Evolutionary conservation across 2,113 vertebrate species (phyloP), one percentile per base, ranked within the genome.

Genomic region (Dissostichus mawsoni): DNA sequence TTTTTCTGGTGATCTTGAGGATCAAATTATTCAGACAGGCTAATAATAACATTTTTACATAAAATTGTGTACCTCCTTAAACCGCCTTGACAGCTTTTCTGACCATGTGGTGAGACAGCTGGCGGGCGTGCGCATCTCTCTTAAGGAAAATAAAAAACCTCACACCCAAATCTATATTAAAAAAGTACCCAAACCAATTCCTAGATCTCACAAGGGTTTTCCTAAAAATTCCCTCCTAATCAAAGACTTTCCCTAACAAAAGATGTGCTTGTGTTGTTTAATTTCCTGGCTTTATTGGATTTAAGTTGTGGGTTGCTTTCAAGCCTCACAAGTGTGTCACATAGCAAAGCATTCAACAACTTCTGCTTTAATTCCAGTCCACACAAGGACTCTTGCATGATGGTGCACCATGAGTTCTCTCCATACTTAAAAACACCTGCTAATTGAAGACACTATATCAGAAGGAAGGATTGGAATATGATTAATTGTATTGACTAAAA

Each of bases 61-160:
- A 62, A 57, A 81, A 76, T 69, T 23, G 36, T 59, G 44, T 67
- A 57, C 68, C 59, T 80, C 5, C 65, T 69, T 86, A 72, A 92
- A 78, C 33, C 6, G 12, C 68, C 45, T 66, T 86, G 83, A 83
- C 89, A 83, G 73, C 62, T 69, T 70, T 45, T 76, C 72, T 71
- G 71, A 79, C 78, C 84, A 80, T 87, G 81, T 85, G 86, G 76
- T 45, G 59, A 84, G 86, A 85, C 86, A 90, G 80, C 89, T 90
- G 85, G 75, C 83, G 78, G 74, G 61, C 56, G 47, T 4, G 14
- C 18, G 66, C 66, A 23, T 88, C 69, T 82, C 79, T 41, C n/a
- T 41, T 61, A 55, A 76, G 52, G 53, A 52, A 75, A 58, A 57
- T 65, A 65, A 56, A 85, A 20, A 41, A 41, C 36, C 36, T 41